phyloP scores from a whole-genome alignment of 2,113 vertebrate genomes.

The Pelmatolapia mariae region DNA sequence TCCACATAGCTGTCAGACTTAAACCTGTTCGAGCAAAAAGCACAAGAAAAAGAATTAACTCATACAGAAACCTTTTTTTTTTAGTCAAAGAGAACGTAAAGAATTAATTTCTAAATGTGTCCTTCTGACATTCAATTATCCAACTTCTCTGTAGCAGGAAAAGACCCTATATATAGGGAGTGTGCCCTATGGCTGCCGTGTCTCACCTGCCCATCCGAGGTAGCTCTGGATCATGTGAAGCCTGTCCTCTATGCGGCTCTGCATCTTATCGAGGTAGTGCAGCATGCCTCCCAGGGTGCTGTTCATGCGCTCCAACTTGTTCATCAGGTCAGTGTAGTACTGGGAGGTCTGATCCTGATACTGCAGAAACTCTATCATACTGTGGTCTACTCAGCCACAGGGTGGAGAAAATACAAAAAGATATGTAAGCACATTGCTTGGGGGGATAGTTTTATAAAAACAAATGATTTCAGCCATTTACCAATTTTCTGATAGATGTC shows the following conservation, averaged over 20 bases:
- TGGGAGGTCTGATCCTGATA: conserved; percentile 68
- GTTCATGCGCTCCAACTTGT: conserved; percentile 76
- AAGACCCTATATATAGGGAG: neutral
- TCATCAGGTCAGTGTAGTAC: conserved; percentile 71
- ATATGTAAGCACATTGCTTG: neutral
- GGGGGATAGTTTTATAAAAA: neutral
- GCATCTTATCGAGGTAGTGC: conserved; percentile 62
- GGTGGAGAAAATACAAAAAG: neutral
- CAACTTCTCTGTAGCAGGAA: neutral
- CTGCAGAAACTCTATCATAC: conserved; percentile 68
- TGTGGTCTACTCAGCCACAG: conserved; percentile 56
- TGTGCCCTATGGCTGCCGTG: accelerated
- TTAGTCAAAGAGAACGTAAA: neutral
- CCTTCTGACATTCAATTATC: neutral
- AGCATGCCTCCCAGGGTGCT: conserved; percentile 71
- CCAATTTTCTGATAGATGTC: conserved; percentile 73
- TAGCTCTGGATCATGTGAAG: conserved; percentile 67
- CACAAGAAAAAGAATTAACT: neutral
- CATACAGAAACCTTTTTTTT: neutral
- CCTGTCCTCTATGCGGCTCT: conserved; percentile 59
- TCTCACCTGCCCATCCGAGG: conserved; percentile 70
- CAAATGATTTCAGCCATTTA: neutral
- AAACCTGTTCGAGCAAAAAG: conserved; percentile 37
- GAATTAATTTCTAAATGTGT: neutral
- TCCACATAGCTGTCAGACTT: conserved; percentile 68